Base-by-base conservation (phyloP, 2,113 vertebrate species). In the Percopsis transmontana region DNA sequence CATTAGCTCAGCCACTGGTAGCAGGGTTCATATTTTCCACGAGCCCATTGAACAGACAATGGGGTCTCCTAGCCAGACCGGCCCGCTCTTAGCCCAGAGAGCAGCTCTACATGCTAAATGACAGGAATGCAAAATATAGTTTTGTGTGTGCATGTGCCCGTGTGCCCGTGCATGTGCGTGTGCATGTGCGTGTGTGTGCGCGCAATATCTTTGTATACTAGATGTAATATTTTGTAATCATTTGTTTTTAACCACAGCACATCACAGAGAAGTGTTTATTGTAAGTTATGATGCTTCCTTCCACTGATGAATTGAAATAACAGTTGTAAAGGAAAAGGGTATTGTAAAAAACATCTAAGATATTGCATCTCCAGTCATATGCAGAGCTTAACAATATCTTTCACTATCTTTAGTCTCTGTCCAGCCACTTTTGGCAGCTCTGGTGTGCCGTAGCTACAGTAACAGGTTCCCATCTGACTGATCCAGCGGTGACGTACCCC, bases 11-110 rank as follows among this genome's bases (percentile, higher is more conserved):
- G 62, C 77, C 77, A 74, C 51, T 73, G 51, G 76, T 74, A 68
- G 74, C 70, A 64, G 55, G 44, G 63, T 59, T 82, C 55, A 62
- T 58, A 72, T 68, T 87, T 86, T 85, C 68, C 72, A 68, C n/a
- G 2, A 23, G 47, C 15, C 40, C 53, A 53, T 52, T 71, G 9
- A 45, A 48, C 11, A 56, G 68, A 88, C 77, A 89, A 88, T 84
- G 70, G 68, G 24, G 57, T 66, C 40, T 56, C 48, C 72, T 74
- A 78, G 73, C 72, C 67, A 79, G 63, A 62, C 64, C 74, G 51
- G 47, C 58, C 58, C 42, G 79, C 68, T 72, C 82, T 45, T 61
- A 73, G 11, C 67, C 11, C 62, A 75, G 72, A 61, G 59, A 66
- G 66, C 50, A 77, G 70, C 66, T 72, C 7, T 42, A 65, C 58